These are phyloP conservation scores for Euplexia lucipara DNA, from an alignment of 2,888 invertebrate genomes.

Conservation along the genomic window DNA sequence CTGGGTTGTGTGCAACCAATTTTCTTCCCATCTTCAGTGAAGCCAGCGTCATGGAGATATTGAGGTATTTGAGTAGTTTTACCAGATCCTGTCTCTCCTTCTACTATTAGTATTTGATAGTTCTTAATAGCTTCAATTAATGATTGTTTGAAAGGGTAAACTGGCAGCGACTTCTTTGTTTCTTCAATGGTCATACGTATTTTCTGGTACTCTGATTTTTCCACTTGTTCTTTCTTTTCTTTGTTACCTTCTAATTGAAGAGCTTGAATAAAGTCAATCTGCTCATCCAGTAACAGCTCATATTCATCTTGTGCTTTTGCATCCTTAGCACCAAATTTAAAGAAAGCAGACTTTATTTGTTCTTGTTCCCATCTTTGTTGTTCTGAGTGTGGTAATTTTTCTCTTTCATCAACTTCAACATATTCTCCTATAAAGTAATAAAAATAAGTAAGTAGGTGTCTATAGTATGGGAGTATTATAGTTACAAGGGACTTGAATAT, in stretches of 20 bases:
- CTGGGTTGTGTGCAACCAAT: slow-evolving; percentile 99
- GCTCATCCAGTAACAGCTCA: slow-evolving; percentile 98
- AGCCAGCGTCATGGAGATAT: slow-evolving; percentile 98
- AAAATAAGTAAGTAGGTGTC: background rate
- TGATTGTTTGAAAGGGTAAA: slow-evolving; percentile 97
- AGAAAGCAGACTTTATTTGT: slow-evolving; percentile 97
- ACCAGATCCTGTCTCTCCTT: slow-evolving; percentile 99
- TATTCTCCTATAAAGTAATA: slow-evolving; percentile 91
- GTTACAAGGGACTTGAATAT: no score
- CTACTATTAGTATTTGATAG: slow-evolving; percentile 97
- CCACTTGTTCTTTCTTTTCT: slow-evolving; percentile 90
- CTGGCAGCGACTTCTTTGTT: slow-evolving; percentile 97
- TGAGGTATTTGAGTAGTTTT: slow-evolving; percentile 99
- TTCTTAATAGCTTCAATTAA: slow-evolving; percentile 97
- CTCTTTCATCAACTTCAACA: slow-evolving; percentile 96
- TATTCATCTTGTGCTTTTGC: slow-evolving; percentile 95
- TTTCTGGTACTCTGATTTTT: slow-evolving; percentile 92
- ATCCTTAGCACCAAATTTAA: slow-evolving; percentile 98
- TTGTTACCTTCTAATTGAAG: slow-evolving; percentile 94
- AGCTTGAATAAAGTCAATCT: slow-evolving; percentile 99
- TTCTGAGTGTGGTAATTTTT: slow-evolving; percentile 95
- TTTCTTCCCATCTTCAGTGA: slow-evolving; percentile 95
- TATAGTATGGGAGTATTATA: no score
- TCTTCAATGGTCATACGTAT: slow-evolving; percentile 96
- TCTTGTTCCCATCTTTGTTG: slow-evolving; percentile 99